Evolutionary conservation across 1,140 invertebrate genomes (phyloP), one percentile per base, ranked within the genome.

Genomic region (Heliconius himera): DNA sequence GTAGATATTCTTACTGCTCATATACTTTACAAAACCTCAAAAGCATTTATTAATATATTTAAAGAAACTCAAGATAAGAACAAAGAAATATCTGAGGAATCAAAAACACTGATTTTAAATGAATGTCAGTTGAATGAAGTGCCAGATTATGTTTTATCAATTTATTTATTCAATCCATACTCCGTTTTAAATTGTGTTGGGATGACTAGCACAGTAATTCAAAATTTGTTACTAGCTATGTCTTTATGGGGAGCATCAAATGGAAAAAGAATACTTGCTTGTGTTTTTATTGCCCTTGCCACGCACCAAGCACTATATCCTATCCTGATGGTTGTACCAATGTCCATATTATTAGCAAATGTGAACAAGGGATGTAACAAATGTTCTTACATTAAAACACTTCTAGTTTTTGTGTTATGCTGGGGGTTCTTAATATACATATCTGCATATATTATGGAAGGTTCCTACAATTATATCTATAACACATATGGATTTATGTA

Each of bases 131-230:
- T 96, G 46, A 84, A 92, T 56, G 94, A 95, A 80, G 95, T 96
- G 56, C 95, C 96, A 8, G 91, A 96, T 56, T 97, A 97, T 88
- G 97, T 98, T 0, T 91, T 96, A 81, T 96, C 97, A 77, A 97
- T 97, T 1, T 99, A 99, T 95, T 95, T 99, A 13, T 98, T 99
- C 81, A 99, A 99, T 95, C 99, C 99, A 0, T 98, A 98, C 88
- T 97, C 97, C 49, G 96, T 99, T 70, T 94, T 98, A 20, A 98
- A 97, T 83, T 99, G 98, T 95, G 96, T 97, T n/a, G 98, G 97
- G 49, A 96, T 97, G 88, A 99, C 98, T 0, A 99, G 98, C 8
- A 98, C 98, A 20, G 97, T 98, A 13, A 96, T 99, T 82, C 97
- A 97, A 77, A 99, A 99, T 94, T 94, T 99, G 13, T 95, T 98